phyloP scores from a whole-genome alignment of 2,888 invertebrate genomes.

The Diarsia mendica region DNA sequence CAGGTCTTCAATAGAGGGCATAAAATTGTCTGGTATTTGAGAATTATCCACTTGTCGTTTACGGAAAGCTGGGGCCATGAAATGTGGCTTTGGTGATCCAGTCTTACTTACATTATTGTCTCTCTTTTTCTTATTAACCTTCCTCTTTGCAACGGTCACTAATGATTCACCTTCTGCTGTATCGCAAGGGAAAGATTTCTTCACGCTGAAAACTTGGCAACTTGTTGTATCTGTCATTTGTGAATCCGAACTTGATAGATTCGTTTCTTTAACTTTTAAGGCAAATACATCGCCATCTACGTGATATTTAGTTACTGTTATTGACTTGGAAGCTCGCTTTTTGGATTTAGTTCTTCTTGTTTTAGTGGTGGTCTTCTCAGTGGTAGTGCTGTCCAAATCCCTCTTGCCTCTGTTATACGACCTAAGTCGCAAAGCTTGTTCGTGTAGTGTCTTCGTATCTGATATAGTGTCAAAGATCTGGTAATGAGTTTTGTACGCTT shows the following conservation, averaged over 20 bases:
- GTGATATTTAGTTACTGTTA: conserved; percentile 79
- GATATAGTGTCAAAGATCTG: conserved; percentile 51
- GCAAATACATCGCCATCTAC: conserved; percentile 76
- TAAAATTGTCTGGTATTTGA: conserved; percentile 76
- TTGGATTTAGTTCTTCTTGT: conserved; percentile 65
- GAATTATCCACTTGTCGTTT: conserved; percentile 77
- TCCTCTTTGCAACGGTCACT: conserved; percentile 70
- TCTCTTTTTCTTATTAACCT: conserved; percentile 72
- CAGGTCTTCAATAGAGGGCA: conserved; percentile 80
- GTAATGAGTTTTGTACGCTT: conserved; percentile 66
- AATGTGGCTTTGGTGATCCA: conserved; percentile 42
- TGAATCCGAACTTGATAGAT: conserved; percentile 31
- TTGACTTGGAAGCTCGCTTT: conserved; percentile 65
- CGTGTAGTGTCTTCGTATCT: conserved; percentile 63
- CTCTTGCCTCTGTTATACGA: conserved; percentile 67
- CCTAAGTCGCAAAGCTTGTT: conserved; percentile 64
- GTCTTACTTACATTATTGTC: conserved; percentile 61
- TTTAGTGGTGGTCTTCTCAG: conserved; percentile 41
- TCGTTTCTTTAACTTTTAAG: conserved; percentile 79
- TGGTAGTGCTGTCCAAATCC: conserved; percentile 35
- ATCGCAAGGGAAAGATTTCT: conserved; percentile 77
- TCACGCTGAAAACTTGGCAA: conserved; percentile 80
- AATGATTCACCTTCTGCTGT: conserved; percentile 73
- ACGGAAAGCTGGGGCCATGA: conserved; percentile 64
- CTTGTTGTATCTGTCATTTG: conserved; percentile 39